These are phyloP conservation scores for Pteria penguin DNA, from an alignment of 2,888 invertebrate species.

Conservation along the genomic window DNA sequence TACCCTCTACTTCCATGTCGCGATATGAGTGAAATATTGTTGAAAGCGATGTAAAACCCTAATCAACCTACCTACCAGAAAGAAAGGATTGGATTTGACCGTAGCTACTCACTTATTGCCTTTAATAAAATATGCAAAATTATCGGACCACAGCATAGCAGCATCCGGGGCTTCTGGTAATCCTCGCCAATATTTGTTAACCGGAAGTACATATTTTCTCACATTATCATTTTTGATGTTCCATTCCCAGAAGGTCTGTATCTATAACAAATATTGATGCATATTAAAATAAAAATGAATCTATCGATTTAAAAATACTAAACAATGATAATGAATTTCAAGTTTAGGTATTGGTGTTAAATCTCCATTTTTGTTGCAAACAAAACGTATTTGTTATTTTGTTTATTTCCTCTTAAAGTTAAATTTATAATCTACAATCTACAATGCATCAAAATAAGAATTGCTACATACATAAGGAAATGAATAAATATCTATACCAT, in stretches of 20 bases:
- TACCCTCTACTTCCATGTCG: too few relatives aligned
- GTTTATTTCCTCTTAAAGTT: too few relatives aligned
- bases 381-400: too few relatives aligned
- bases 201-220: constrained; percentile 41
- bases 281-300: not conserved
- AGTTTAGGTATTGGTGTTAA: too few relatives aligned
- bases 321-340: not conserved
- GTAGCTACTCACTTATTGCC: constrained; percentile 48
- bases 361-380: too few relatives aligned
- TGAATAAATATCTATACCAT: too few relatives aligned
- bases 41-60: too few relatives aligned
- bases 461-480: too few relatives aligned
- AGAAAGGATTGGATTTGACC: not conserved
- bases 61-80: too few relatives aligned
- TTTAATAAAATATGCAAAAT: constrained; percentile 59
- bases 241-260: constrained; percentile 57
- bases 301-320: not conserved
- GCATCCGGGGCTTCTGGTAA: constrained; percentile 48
- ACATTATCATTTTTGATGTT: constrained; percentile 45
- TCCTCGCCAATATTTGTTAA: constrained; percentile 51
- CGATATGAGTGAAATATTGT: too few relatives aligned
- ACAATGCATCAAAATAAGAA: too few relatives aligned
- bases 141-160: constrained; percentile 50
- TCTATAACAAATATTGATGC: constrained; percentile 32
- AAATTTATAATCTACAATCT: too few relatives aligned